These are phyloP conservation scores for Dreissena rostriformis DNA, from an alignment of 1,140 invertebrate species.

Conservation along the genomic window DNA sequence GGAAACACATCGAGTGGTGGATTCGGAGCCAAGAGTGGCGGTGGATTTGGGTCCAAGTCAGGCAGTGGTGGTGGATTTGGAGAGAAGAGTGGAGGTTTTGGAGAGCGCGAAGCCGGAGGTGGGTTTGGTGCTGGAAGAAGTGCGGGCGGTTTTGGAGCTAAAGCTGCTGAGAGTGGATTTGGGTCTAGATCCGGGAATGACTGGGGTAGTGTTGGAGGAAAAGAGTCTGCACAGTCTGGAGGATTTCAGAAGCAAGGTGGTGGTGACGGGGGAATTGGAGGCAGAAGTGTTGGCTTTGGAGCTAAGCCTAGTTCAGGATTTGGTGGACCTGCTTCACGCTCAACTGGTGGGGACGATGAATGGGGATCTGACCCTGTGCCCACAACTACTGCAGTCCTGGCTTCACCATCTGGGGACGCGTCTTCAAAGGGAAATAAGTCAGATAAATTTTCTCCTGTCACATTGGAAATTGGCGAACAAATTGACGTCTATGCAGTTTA, in stretches of 20 bases:
- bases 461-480: slow-evolving; percentile 56
- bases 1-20: slow-evolving; percentile 51
- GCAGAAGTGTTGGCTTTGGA: slow-evolving; percentile 21
- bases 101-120: not conserved
- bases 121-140: slow-evolving; percentile 8
- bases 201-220: slow-evolving; percentile 35
- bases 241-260: slow-evolving; percentile 10
- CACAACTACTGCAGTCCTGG: not conserved
- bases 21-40: slow-evolving; percentile 33
- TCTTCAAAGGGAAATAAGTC: not conserved
- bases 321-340: not conserved
- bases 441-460: slow-evolving; percentile 36
- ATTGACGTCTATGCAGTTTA: slow-evolving; percentile 67
- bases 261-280: slow-evolving; percentile 5
- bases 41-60: slow-evolving; percentile 1
- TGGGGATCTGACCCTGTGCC: slow-evolving; percentile 44
- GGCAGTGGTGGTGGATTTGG: slow-evolving; percentile 37
- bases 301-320: slow-evolving; percentile 3
- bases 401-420: slow-evolving; percentile 21
- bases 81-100: not conserved
- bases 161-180: slow-evolving; percentile 35
- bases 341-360: slow-evolving; percentile 46
- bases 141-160: slow-evolving; percentile 57
- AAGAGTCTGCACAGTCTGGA: not conserved
- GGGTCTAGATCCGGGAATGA: slow-evolving; percentile 21